phyloP scores from a whole-genome alignment of 2,888 invertebrate species.

The Kryphioiulus occultus region DNA sequence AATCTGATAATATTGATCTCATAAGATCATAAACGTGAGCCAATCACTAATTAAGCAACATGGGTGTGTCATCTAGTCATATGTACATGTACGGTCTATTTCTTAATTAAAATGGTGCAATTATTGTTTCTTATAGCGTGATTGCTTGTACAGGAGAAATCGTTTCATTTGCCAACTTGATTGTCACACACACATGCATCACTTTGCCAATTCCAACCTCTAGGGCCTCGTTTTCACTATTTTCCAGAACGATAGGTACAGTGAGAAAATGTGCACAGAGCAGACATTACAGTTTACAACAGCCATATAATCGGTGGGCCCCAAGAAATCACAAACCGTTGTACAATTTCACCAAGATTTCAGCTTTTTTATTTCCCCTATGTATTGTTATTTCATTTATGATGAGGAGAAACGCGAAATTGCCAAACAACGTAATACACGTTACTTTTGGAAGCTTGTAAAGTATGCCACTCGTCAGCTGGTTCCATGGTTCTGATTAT shows the following conservation, averaged over 20 bases:
- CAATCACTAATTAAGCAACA: neutral
- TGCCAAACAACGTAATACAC: neutral
- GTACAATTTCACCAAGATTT: neutral
- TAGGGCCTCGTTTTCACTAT: constrained; percentile 15
- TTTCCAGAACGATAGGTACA: neutral
- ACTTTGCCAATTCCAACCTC: neutral
- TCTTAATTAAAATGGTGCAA: neutral
- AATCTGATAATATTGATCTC: too few species aligned
- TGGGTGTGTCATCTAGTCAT: neutral
- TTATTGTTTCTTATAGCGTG: neutral
- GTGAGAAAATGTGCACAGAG: neutral
- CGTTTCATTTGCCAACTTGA: neutral
- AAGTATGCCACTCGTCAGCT: neutral
- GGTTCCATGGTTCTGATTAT: neutral
- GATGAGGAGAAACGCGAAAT: neutral
- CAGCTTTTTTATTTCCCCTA: neutral
- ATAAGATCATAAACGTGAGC: neutral
- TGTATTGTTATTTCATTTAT: constrained; percentile 1
- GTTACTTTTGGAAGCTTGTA: neutral
- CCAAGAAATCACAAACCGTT: neutral
- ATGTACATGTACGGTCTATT: neutral
- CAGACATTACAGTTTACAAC: neutral
- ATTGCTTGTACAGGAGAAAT: neutral
- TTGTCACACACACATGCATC: neutral
- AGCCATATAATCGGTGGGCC: neutral